Percentiles rank a stretch among this genome's conserved stretches.
These are phyloP conservation scores for Anhinga rufa DNA, from an alignment of 2,113 vertebrate species.

Conservation along the genomic window DNA sequence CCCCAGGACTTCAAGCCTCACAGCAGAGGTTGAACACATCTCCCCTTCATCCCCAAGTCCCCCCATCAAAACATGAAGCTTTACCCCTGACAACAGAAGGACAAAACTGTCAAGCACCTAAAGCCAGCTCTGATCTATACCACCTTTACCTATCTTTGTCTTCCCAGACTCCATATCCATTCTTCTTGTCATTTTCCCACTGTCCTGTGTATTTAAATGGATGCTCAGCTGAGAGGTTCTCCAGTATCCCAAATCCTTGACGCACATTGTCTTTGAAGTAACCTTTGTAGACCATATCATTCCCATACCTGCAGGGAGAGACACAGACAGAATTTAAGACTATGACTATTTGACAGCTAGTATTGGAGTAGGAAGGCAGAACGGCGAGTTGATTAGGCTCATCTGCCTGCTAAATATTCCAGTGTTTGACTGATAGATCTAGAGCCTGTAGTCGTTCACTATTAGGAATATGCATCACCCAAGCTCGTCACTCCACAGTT, in stretches of 20 bases:
- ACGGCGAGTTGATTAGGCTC: neutral
- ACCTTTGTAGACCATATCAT: slow-evolving; percentile 70
- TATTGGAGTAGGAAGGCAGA: neutral
- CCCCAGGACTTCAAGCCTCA: neutral
- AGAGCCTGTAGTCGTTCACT: neutral
- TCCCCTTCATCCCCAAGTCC: neutral
- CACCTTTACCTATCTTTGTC: slow-evolving; percentile 65
- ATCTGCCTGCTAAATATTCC: neutral
- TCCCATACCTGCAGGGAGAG: slow-evolving; percentile 62
- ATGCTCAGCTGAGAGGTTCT: neutral
- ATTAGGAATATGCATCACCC: neutral
- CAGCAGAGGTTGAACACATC: neutral
- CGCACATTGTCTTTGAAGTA: slow-evolving; percentile 67
- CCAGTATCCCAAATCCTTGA: slow-evolving; percentile 75
- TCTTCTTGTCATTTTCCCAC: slow-evolving; percentile 72
- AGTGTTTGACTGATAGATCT: neutral
- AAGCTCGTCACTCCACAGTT: neutral
- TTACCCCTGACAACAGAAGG: neutral
- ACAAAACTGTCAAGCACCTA: neutral
- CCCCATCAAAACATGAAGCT: neutral
- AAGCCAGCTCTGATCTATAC: neutral
- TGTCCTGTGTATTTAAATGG: slow-evolving; percentile 73
- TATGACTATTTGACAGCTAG: neutral
- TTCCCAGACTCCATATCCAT: slow-evolving; percentile 73
- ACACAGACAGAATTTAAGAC: neutral